Percentiles rank a stretch among this genome's conserved stretches.
These are phyloP conservation scores for Venustoraphidia nigricollis DNA, from an alignment of 2,888 invertebrate genomes.

Conservation along the genomic window DNA sequence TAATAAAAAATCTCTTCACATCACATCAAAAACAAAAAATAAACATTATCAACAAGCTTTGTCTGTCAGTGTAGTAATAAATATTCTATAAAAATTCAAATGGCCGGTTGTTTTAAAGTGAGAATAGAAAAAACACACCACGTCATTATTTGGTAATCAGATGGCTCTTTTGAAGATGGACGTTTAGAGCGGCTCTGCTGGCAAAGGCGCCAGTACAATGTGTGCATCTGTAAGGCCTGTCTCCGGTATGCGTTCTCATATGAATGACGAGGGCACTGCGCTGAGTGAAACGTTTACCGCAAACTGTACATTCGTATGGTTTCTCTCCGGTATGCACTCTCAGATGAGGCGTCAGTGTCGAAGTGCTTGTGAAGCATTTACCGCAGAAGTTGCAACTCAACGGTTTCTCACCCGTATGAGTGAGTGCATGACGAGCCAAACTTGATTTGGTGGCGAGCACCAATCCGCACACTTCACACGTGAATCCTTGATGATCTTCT, in stretches of 20 bases:
- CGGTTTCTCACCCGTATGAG: neutral
- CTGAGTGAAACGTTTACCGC: neutral
- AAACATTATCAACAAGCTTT: no score
- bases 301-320: constrained; percentile 4
- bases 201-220: neutral
- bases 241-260: constrained; percentile 17
- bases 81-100: no score
- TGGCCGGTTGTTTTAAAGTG: no score
- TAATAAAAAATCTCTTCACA: no score
- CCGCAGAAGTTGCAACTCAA: constrained; percentile 12
- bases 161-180: no score
- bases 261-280: constrained; percentile 14
- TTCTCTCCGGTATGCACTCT: constrained; percentile 12
- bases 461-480: constrained; percentile 9
- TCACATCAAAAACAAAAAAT: no score
- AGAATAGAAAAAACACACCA: no score
- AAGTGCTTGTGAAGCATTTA: constrained; percentile 11
- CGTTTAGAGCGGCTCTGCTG: no score
- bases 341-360: constrained; percentile 5
- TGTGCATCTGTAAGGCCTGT: constrained; percentile 16
- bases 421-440: no score
- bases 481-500: constrained; percentile 6
- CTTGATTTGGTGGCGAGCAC: no score
- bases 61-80: no score
- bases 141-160: no score